Conservation (phyloP, 2,888 invertebrate species). For the Netelia virgata region DNA sequence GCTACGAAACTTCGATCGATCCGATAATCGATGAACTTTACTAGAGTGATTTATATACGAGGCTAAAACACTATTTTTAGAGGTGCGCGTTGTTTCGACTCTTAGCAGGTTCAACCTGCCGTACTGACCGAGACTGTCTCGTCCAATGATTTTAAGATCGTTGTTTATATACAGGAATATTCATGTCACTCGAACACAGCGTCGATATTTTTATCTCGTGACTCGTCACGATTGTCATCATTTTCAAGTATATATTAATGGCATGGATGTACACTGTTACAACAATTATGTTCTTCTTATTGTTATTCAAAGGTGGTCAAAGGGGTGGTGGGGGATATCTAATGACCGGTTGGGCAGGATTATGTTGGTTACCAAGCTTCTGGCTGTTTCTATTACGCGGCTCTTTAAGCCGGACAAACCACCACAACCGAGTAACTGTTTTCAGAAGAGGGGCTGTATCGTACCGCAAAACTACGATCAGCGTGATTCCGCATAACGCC, state of each 20-base stretch:
- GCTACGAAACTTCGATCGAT: background rate
- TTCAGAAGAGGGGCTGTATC: slow-evolving; percentile 20
- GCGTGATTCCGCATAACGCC: slow-evolving; percentile 20
- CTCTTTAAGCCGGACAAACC: slow-evolving; percentile 30
- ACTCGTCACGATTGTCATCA: slow-evolving; percentile 83
- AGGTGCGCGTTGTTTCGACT: slow-evolving; percentile 10
- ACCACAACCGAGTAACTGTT: slow-evolving; percentile 64
- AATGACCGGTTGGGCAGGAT: slow-evolving; percentile 53
- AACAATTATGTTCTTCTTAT: slow-evolving; percentile 40
- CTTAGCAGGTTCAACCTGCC: slow-evolving; percentile 27
- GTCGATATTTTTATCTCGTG: slow-evolving; percentile 74
- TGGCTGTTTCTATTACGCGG: slow-evolving; percentile 44
- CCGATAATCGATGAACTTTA: background rate
- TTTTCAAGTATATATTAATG: slow-evolving; percentile 51
- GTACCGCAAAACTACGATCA: slow-evolving; percentile 27
- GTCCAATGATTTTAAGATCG: slow-evolving; percentile 34
- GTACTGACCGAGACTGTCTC: slow-evolving; percentile 58
- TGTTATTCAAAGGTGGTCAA: slow-evolving; percentile 16
- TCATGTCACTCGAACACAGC: slow-evolving; percentile 78
- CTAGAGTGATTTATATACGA: background rate
- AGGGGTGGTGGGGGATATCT: slow-evolving; percentile 5
- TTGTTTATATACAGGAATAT: slow-evolving; percentile 81
- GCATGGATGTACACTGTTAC: slow-evolving; percentile 25
- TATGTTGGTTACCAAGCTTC: slow-evolving; percentile 55
- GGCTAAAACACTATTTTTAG: background rate